Percentiles rank a stretch among this genome's conserved stretches.
Evolutionary conservation across 2,797 vertebrate species (phyloP).

Genomic region (Hippocampus kuda): DNA sequence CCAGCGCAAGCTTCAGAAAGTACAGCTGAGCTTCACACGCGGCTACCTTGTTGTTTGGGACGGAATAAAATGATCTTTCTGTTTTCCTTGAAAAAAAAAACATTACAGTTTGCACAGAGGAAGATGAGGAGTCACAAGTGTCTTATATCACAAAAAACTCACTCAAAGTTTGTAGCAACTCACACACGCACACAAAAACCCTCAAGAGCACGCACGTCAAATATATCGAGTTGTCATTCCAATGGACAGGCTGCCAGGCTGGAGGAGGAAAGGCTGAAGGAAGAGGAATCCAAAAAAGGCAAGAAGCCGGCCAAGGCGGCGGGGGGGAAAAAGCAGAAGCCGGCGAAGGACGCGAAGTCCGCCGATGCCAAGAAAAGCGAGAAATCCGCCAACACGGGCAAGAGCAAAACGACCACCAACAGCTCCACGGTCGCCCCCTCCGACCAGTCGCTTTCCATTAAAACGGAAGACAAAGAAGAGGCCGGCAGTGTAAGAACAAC

Average conservation of each 20-base stretch:
- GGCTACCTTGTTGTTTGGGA: neutral
- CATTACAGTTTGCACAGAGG: neutral
- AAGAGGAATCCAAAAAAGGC: slow-evolving; percentile 67
- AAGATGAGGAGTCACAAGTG: slow-evolving; percentile 20
- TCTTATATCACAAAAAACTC: slow-evolving; percentile 74
- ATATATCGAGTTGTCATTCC: neutral
- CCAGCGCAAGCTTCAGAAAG: slow-evolving; percentile 16
- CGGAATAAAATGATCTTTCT: too few relatives aligned
- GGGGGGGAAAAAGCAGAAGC: slow-evolving; percentile 50
- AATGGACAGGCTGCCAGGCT: slow-evolving; percentile 77
- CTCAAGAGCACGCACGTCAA: neutral
- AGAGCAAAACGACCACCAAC: slow-evolving; percentile 35
- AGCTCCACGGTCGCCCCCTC: slow-evolving; percentile 3
- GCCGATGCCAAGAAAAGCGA: slow-evolving; percentile 24
- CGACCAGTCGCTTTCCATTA: slow-evolving; percentile 5
- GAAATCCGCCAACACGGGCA: slow-evolving; percentile 21
- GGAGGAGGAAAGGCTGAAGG: slow-evolving; percentile 68
- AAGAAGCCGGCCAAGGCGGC: slow-evolving; percentile 53
- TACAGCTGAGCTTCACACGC: slow-evolving; percentile 13
- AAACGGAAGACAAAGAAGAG: slow-evolving; percentile 14
- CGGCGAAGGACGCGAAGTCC: slow-evolving; percentile 10
- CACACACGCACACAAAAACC: neutral
- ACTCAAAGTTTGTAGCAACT: slow-evolving; percentile 75
- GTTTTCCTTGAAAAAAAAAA: slow-evolving; percentile 10
- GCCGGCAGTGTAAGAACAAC: slow-evolving; percentile 26